Percentiles rank a stretch among this genome's conserved stretches.
phyloP scores from a whole-genome alignment of 2,113 vertebrate species.

The Antennarius striatus region DNA sequence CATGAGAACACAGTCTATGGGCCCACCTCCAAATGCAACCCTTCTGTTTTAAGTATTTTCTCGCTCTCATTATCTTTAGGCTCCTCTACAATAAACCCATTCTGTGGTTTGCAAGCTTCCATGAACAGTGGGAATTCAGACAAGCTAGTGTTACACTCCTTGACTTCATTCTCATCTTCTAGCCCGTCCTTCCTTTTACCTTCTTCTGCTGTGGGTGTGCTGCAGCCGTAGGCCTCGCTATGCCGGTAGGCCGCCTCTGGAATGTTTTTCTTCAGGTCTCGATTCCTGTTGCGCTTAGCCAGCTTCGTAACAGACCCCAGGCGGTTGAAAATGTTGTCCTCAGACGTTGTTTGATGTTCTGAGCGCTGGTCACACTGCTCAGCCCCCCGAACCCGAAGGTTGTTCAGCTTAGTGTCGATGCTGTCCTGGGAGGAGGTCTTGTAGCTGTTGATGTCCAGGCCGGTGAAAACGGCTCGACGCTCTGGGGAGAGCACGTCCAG shows the following conservation, averaged over 20 bases:
- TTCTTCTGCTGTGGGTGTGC: slow-evolving; percentile 78
- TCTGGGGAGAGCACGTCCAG: slow-evolving; percentile 96
- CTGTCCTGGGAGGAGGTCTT: slow-evolving; percentile 97
- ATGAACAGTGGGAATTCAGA: slow-evolving; percentile 83
- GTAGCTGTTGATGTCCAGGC: slow-evolving; percentile 88
- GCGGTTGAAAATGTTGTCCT: slow-evolving; percentile 96
- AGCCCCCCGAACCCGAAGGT: slow-evolving; percentile 86
- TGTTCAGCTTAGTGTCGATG: slow-evolving; percentile 94
- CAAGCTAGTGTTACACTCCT: slow-evolving; percentile 87
- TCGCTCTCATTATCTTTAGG: slow-evolving; percentile 83
- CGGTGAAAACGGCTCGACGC: slow-evolving; percentile 91
- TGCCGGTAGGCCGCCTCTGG: slow-evolving; percentile 85
- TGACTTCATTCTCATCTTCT: slow-evolving; percentile 84
- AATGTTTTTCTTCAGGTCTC: slow-evolving; percentile 87
- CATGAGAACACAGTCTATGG: slow-evolving; percentile 52
- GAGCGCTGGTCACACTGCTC: slow-evolving; percentile 82
- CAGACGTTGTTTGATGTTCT: slow-evolving; percentile 71
- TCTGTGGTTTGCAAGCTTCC: slow-evolving; percentile 82
- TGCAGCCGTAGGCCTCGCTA: slow-evolving; percentile 85
- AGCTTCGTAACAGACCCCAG: slow-evolving; percentile 89
- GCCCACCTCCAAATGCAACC: slow-evolving; percentile 70
- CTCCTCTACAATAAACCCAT: slow-evolving; percentile 80
- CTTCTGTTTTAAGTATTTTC: slow-evolving; percentile 80
- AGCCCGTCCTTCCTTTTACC: slow-evolving; percentile 75
- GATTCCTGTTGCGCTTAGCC: slow-evolving; percentile 88